Evolutionary conservation across 2,113 vertebrate genomes (phyloP).

Genomic region (Mus spicilegus): DNA sequence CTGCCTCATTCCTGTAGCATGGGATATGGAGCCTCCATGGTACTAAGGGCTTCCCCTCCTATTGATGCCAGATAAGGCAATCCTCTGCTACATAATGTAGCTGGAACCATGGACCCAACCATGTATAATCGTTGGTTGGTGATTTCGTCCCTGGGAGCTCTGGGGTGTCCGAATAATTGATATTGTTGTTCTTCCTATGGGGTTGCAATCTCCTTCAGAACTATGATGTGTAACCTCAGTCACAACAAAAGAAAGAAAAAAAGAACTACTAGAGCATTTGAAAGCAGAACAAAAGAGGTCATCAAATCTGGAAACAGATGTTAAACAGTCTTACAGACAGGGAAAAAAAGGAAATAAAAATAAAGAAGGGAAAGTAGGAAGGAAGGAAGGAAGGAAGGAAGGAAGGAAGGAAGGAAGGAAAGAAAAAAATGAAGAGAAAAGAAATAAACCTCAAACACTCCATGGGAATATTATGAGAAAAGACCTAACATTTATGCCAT

Average conservation of each 20-base stretch:
- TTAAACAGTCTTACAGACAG: neutral
- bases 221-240: neutral
- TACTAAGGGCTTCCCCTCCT: too few relatives aligned
- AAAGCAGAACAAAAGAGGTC: neutral
- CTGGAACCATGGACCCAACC: too few relatives aligned
- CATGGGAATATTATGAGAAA: neutral
- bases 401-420: too few relatives aligned
- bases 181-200: too few relatives aligned
- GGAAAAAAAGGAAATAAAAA: neutral
- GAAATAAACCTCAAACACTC: neutral
- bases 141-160: too few relatives aligned
- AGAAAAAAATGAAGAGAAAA: neutral
- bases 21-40: too few relatives aligned
- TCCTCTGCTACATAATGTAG: too few relatives aligned
- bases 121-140: too few relatives aligned
- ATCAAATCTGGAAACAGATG: neutral
- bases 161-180: too few relatives aligned
- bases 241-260: neutral
- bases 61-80: too few relatives aligned
- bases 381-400: neutral
- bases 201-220: neutral
- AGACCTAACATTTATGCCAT: neutral
- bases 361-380: neutral
- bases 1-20: too few relatives aligned
- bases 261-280: neutral